These are phyloP conservation scores for Phenganax marumi DNA, from an alignment of 92 coral and sea anemone genomes.

Conservation along the genomic window DNA sequence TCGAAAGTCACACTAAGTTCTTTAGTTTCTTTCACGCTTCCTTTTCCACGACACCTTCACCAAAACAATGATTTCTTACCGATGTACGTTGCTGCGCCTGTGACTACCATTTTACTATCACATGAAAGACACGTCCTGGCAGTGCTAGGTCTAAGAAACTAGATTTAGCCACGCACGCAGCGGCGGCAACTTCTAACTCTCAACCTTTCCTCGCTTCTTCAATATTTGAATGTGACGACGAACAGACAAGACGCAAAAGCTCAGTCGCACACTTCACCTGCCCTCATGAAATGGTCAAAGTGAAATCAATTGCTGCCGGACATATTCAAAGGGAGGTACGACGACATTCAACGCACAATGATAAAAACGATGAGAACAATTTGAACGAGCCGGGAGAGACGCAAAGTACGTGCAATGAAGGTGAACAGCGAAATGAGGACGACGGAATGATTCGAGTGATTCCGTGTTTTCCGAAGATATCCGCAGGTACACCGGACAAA, in stretches of 20 bases:
- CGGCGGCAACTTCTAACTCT: conserved; percentile 27
- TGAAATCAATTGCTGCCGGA: conserved; percentile 92
- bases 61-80: neutral
- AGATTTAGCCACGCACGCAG: conserved; percentile 8
- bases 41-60: neutral
- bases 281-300: conserved; percentile 68
- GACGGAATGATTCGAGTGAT: conserved; percentile 58
- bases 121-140: conserved; percentile 1
- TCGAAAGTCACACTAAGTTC: neutral
- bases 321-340: conserved; percentile 76
- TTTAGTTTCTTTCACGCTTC: neutral
- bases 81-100: neutral
- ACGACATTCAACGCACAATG: conserved; percentile 61
- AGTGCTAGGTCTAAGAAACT: conserved; percentile 12
- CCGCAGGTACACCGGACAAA: conserved; percentile 71
- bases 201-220: conserved; percentile 27
- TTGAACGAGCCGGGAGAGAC: neutral
- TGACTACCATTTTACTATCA: neutral
- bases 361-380: conserved; percentile 6
- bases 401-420: conserved; percentile 26
- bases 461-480: conserved; percentile 79
- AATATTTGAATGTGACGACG: conserved; percentile 58
- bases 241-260: conserved; percentile 74
- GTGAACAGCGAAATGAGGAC: conserved; percentile 42
- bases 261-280: conserved; percentile 37